Base-by-base conservation (phyloP, 2,888 invertebrate species). In the Sceliomorpha sp. region DNA sequence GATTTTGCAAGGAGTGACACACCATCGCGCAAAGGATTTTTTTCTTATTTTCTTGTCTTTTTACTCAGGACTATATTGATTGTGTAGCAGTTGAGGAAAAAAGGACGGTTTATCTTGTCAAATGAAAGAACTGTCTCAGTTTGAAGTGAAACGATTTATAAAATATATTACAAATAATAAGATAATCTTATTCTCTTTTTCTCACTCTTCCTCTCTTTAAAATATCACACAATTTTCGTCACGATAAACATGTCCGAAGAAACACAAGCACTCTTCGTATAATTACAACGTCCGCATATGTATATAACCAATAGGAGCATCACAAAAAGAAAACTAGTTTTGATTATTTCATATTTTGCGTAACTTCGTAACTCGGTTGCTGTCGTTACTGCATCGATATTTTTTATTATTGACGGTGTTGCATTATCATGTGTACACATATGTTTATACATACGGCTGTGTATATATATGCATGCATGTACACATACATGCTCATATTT, bases 1-100 rank as follows among this genome's bases (percentile, higher is more conserved):
- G 62, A 72, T 72, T 69, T 62, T 63, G 51, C 56, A 59, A 39
- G 51, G 56, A 59, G 67, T 62, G 62, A 68, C 62, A 67, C 55
- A 68, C 55, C 26, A 45, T 53, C 39, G 56, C 59, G 42, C 42
- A 13, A 56, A 50, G 56, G 31, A n/a, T n/a, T n/a, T n/a, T n/a
- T n/a, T n/a, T n/a, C n/a, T n/a, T n/a, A n/a, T n/a, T n/a, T n/a
- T n/a, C n/a, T n/a, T n/a, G n/a, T n/a, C n/a, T n/a, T 47, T 62
- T 69, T 58, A 12, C 14, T 10, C 10, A 39, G 29, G 50, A 36
- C 45, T 44, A 56, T 36, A 62, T 67, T 60, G 55, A 67, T 67
- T 60, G 47, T 51, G 47, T 67, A 59, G 40, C 48, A 34, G 42
- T 66, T 66, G n/a, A 10, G 42, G 37, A 67, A 67, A 60, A 60